Evolutionary conservation across 2,797 vertebrate genomes (phyloP), one percentile per base, ranked within the genome.

Genomic region (Pangasius djambal): DNA sequence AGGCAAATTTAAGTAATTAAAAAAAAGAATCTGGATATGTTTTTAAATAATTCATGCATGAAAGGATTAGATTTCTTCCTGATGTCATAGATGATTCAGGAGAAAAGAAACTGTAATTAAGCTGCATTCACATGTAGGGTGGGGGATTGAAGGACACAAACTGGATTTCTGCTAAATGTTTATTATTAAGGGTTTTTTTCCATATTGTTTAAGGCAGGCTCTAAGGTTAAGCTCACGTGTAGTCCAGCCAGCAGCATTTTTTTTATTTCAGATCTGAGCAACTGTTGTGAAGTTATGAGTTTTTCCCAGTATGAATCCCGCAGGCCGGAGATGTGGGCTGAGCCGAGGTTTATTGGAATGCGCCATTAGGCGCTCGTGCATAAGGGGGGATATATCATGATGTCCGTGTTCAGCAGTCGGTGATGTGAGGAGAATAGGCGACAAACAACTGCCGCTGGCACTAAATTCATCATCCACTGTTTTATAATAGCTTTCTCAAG

Each of bases 381-480:
- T 86, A 61, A 86, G 90, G 89, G 69, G 91, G 93, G 91, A 93
- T 95, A 91, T 93, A 94, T 95, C 94, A 95, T 94, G 86, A 93
- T 93, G 93, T 95, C 93, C 55, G 83, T 94, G 95, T 94, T 94
- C 94, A 94, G 93, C 92, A 93, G 92, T 90, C 88, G 81, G 92
- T 94, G 94, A 95, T 94, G 92, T 92, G 93, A 95, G 90, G 94
- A 94, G 93, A 95, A 95, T 92, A 92, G 92, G 94, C 93, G 67
- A 95, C 93, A 93, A 92, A 92, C 92, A 91, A 87, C 91, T 92
- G 91, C 91, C 88, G 75, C 86, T 86, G 91, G 93, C 90, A 94
- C 92, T 95, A 94, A 95, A 96, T 95, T 94, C 93, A 95, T 94
- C 94, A 95, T 93, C 92, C 88, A 81, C 90, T 89, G 92, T 94